Conservation (phyloP, 2,113 vertebrate species). For the Vombatus ursinus region DNA sequence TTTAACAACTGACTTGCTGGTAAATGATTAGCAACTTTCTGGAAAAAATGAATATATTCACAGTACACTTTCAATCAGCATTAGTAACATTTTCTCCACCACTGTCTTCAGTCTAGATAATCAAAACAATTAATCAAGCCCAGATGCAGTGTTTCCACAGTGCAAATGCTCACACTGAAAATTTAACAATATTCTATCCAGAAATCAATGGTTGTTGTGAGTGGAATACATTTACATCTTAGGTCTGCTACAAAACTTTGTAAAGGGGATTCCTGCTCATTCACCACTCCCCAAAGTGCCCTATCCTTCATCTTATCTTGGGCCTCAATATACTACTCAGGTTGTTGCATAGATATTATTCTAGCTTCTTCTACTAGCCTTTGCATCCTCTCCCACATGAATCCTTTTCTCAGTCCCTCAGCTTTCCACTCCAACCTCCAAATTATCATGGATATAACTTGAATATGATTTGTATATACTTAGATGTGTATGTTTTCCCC, state of each 20-base stretch:
- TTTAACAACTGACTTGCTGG: too few relatives aligned
- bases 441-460: background rate
- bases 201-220: background rate
- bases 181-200: background rate
- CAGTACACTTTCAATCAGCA: too few relatives aligned
- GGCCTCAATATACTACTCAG: background rate
- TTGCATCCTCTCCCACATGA: background rate
- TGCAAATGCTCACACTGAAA: too few relatives aligned
- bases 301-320: background rate
- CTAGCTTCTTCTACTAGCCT: background rate
- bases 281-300: background rate
- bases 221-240: background rate
- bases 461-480: background rate
- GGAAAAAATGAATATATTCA: too few relatives aligned
- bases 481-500: background rate
- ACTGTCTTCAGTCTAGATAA: too few relatives aligned
- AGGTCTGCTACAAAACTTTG: constrained; percentile 21
- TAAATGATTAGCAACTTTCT: too few relatives aligned
- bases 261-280: background rate
- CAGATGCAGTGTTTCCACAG: too few relatives aligned
- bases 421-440: background rate
- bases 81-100: too few relatives aligned
- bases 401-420: background rate
- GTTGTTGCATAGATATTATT: background rate
- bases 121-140: too few relatives aligned